These are phyloP conservation scores for Etheostoma nigrum DNA, from an alignment of 2,797 vertebrate species.

Conservation along the genomic window DNA sequence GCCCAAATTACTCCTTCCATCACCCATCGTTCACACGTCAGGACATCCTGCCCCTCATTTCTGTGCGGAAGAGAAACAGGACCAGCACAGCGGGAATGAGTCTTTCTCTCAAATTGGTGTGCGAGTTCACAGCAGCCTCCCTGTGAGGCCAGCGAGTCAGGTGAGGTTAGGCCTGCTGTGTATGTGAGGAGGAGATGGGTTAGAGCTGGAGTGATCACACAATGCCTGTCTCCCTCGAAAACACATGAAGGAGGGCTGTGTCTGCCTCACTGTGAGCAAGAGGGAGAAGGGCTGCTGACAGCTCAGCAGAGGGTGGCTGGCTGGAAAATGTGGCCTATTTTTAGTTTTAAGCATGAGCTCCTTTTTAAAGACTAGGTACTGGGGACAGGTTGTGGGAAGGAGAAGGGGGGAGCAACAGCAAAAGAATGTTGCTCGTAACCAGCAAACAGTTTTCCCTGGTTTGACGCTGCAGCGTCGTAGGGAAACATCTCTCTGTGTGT, in stretches of 20 bases:
- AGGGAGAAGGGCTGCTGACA: constrained; percentile 78
- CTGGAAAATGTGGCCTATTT: constrained; percentile 72
- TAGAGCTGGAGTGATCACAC: constrained; percentile 72
- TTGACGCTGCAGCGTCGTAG: constrained; percentile 37
- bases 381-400: constrained; percentile 34
- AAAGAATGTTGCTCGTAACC: constrained; percentile 26
- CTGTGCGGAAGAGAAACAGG: constrained; percentile 69
- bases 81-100: constrained; percentile 64
- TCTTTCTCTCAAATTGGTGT: constrained; percentile 76
- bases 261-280: constrained; percentile 67
- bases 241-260: constrained; percentile 72
- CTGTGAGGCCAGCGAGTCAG: constrained; percentile 68
- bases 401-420: constrained; percentile 15
- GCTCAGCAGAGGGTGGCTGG: constrained; percentile 72
- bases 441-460: constrained; percentile 45
- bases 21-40: constrained; percentile 74
- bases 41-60: constrained; percentile 72
- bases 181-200: constrained; percentile 63
- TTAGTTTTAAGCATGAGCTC: constrained; percentile 67
- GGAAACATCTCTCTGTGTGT: constrained; percentile 53
- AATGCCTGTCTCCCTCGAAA: constrained; percentile 70
- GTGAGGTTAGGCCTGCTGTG: constrained; percentile 63
- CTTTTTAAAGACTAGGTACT: constrained; percentile 73
- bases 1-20: constrained; percentile 71
- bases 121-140: constrained; percentile 68